Evolutionary conservation across 2,888 invertebrate genomes (phyloP), one percentile per base, ranked within the genome.

Genomic region (Patella ulyssiponensis): DNA sequence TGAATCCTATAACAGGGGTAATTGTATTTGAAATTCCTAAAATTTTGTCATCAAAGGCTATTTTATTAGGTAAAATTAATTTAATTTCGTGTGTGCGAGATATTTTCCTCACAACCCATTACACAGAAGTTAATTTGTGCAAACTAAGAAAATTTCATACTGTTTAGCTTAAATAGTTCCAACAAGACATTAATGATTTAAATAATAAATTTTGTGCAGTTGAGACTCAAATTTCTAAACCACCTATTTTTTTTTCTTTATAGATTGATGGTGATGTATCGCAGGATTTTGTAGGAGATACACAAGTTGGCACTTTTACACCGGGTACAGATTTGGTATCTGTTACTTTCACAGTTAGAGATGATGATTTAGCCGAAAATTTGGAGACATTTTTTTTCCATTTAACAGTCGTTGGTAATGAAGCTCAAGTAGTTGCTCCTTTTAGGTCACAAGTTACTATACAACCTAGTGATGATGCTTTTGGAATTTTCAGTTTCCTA

Each of bases 381-480:
- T 87, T 87, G 71, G 90, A 90, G 77, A 80, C 84, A 0, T 90
- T 87, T 77, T 81, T 78, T 27, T 82, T 91, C 17, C 76, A 79
- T 17, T 80, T 87, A 69, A 79, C 83, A 12, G 81, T 85, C 17
- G 81, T 87, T 64, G 83, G 85, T 56, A 80, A 77, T 53, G 81
- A 77, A 17, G 79, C 80, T 12, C 83, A 83, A 27, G 83, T 88
- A 2, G 86, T 81, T 1, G 72, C 78, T 7, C 88, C 86, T 1
- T 81, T 75, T 71, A 76, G 81, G 5, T 84, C 88, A 1, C 81
- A 79, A 1, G 86, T 91, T 11, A 88, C 83, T 52, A 88, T 91
- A 5, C 72, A 78, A 17, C 90, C 90, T 75, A 91, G 88, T 81
- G 90, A 91, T 85, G 88, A 91, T 84, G 90, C 89, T 5, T 90